Evolutionary conservation across 2,888 invertebrate genomes (phyloP).

Genomic region (Apotomis capreana): DNA sequence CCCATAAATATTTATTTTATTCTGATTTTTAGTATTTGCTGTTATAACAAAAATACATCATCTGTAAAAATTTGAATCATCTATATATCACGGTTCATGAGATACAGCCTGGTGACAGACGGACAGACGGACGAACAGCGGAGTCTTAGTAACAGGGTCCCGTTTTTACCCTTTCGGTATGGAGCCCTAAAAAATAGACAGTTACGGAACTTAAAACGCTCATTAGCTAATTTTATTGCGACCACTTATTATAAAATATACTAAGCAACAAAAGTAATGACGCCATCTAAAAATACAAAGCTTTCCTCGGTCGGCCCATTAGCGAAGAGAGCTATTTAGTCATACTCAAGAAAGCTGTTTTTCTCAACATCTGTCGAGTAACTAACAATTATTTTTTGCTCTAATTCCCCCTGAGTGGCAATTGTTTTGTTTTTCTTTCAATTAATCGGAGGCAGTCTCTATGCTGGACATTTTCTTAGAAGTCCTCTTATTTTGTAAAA

Average conservation of each 20-base stretch:
- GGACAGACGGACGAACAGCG: too few species aligned
- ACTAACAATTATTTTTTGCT: constrained; percentile 3
- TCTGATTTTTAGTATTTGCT: too few species aligned
- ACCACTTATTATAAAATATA: not conserved
- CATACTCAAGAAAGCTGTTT: constrained; percentile 11
- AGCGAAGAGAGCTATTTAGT: constrained; percentile 18
- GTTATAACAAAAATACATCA: too few species aligned
- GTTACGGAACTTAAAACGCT: too few species aligned
- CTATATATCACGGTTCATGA: too few species aligned
- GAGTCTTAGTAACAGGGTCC: too few species aligned
- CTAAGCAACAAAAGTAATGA: constrained; percentile 1
- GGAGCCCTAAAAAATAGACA: too few species aligned
- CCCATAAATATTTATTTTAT: too few species aligned
- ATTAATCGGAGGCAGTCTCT: not conserved
- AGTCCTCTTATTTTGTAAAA: not conserved
- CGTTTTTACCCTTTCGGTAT: too few species aligned
- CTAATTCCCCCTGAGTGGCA: not conserved
- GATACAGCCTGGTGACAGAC: too few species aligned
- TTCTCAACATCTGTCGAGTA: constrained; percentile 11
- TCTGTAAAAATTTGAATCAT: too few species aligned
- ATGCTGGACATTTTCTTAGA: not conserved
- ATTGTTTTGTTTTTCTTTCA: constrained; percentile 2
- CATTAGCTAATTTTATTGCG: not conserved
- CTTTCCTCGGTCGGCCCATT: constrained; percentile 13
- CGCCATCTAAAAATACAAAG: constrained; percentile 19